Evolutionary conservation across 1,140 invertebrate species (phyloP), one percentile per base, ranked within the genome.

Genomic region (Doryteuthis pealeii): DNA sequence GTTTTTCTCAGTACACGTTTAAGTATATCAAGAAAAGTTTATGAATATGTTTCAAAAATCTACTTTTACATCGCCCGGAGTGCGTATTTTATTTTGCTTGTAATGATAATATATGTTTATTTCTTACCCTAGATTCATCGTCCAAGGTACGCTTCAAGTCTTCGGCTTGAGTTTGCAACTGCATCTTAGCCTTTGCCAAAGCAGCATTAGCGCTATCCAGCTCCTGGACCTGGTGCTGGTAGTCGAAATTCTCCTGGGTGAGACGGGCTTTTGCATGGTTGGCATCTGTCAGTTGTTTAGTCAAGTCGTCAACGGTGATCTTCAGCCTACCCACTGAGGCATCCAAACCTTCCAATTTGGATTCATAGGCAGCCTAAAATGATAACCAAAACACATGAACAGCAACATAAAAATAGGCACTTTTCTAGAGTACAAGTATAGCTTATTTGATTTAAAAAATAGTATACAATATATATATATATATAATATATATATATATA

Each of bases 211-310:
- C 81, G 76, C 80, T 82, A 80, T 88, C 87, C 58, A 88, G 81
- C 78, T 88, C 87, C 80, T 88, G 87, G 45, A 85, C 81, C 69
- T 83, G 79, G 65, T 86, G 82, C 77, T 87, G 85, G 43, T 88
- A 84, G 77, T 88, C 87, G 81, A 88, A 87, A 83, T 88, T 88
- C 80, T 88, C 87, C 76, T 87, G 85, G 35, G 85, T 87, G 33
- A 88, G 79, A 67, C 84, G 80, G 18, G 82, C 81, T 76, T 87
- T 87, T 28, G 79, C 40, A 54, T 69, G 75, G 73, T 85, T 86
- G 70, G 82, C 68, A 43, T 88, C 87, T 77, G 85, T 86, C 70
- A 87, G 76, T 76, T 87, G 86, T 62, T 84, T 80, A 58, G 81
- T 82, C 62, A 88, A 77, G 72, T 88, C 87, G 78, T 88, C 87